Evolutionary conservation across 2,888 invertebrate species (phyloP).

Genomic region (Hofmannophila pseudospretella): DNA sequence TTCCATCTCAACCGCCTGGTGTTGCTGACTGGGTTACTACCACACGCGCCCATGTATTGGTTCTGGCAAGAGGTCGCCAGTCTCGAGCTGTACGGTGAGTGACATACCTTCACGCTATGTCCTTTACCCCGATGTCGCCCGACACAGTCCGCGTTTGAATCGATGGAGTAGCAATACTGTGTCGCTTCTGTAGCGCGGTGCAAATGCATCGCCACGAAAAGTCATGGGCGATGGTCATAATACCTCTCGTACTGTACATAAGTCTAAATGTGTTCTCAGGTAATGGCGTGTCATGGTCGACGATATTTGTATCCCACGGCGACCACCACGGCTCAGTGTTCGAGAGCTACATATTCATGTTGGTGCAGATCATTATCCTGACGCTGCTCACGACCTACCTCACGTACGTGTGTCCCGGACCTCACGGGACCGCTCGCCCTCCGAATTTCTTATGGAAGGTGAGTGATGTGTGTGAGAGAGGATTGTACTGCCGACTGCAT

Average conservation of each 20-base stretch:
- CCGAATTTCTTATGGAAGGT: slow-evolving; percentile 82
- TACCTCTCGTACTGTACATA: no score
- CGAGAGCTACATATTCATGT: slow-evolving; percentile 25
- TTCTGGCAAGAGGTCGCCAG: slow-evolving; percentile 38
- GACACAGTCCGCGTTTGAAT: neutral
- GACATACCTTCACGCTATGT: slow-evolving; percentile 11
- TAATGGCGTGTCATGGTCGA: slow-evolving; percentile 22
- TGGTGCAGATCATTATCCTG: slow-evolving; percentile 42
- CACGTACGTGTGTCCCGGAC: slow-evolving; percentile 74
- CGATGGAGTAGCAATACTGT: no score
- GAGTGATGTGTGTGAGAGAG: slow-evolving; percentile 13
- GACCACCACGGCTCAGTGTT: slow-evolving; percentile 13
- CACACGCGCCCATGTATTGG: slow-evolving; percentile 45
- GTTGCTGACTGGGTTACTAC: slow-evolving; percentile 34
- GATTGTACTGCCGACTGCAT: no score
- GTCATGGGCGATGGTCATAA: no score
- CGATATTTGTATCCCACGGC: slow-evolving; percentile 18
- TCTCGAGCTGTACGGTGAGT: slow-evolving; percentile 41
- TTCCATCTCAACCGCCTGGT: slow-evolving; percentile 4
- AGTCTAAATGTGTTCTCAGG: no score
- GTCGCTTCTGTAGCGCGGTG: no score
- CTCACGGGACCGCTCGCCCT: slow-evolving; percentile 82
- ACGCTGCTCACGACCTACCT: slow-evolving; percentile 37
- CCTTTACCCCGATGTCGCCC: neutral
- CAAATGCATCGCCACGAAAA: no score